phyloP scores from a whole-genome alignment of 2,113 vertebrate genomes.

The Brachyhypopomus occidentalis region DNA sequence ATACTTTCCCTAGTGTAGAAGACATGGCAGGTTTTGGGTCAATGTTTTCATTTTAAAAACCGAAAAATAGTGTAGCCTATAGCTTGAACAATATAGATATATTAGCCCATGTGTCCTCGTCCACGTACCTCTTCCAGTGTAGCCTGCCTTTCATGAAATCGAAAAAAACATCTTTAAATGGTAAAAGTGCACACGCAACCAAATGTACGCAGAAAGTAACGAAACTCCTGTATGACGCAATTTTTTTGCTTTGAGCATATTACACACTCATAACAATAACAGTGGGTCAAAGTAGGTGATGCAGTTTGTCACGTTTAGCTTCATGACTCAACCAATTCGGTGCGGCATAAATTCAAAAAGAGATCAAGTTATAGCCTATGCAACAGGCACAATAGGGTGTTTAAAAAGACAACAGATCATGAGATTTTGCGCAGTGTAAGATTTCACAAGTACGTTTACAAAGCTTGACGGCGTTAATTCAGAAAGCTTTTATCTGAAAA shows the following conservation, averaged over 20 bases:
- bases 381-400: slow-evolving; percentile 35
- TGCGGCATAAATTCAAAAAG: slow-evolving; percentile 52
- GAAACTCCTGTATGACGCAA: slow-evolving; percentile 35
- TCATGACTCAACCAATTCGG: slow-evolving; percentile 64
- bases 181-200: not conserved
- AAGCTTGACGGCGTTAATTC: slow-evolving; percentile 25
- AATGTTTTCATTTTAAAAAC: slow-evolving; percentile 2
- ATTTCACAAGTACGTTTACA: slow-evolving; percentile 15
- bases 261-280: slow-evolving; percentile 5
- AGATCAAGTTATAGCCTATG: slow-evolving; percentile 39
- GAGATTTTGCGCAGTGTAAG: slow-evolving; percentile 33
- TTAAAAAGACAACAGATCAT: slow-evolving; percentile 30
- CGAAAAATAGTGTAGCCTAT: not conserved
- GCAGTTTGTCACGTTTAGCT: slow-evolving; percentile 69
- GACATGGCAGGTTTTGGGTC: not conserved
- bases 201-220: not conserved
- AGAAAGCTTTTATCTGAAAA: slow-evolving; percentile 14
- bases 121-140: not conserved
- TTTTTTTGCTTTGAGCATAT: not conserved
- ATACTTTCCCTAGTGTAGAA: not conserved
- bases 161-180: not conserved
- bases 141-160: too few relatives aligned
- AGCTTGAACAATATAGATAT: not conserved
- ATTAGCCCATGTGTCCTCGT: not conserved
- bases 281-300: slow-evolving; percentile 45